Evolutionary conservation across 2,888 invertebrate genomes (phyloP).

Genomic region (Hirtodrosophila duncani): DNA sequence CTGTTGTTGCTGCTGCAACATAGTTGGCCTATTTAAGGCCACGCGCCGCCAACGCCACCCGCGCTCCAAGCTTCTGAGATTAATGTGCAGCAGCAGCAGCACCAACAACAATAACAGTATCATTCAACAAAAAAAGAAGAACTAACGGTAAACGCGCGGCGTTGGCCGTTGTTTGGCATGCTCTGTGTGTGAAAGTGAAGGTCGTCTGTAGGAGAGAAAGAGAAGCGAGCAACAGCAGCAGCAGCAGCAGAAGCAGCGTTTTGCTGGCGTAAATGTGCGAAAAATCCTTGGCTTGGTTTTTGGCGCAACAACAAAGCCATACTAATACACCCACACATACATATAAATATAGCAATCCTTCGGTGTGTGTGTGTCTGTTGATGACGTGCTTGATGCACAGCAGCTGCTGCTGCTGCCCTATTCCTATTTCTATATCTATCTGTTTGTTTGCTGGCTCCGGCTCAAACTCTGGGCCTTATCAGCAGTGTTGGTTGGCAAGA

Average conservation of each 20-base stretch:
- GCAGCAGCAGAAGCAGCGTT: constrained; percentile 30
- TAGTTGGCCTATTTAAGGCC: constrained; percentile 53
- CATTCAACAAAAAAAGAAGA: constrained; percentile 42
- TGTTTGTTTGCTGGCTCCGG: constrained; percentile 10
- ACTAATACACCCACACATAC: constrained; percentile 24
- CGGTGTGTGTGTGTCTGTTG: constrained; percentile 11
- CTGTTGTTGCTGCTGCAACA: constrained; percentile 13
- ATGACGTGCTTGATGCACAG: constrained; percentile 61
- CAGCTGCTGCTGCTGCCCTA: constrained; percentile 16
- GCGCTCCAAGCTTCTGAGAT: constrained; percentile 22
- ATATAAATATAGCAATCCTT: constrained; percentile 12
- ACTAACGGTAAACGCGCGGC: constrained; percentile 25
- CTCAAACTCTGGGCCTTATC: too few species aligned
- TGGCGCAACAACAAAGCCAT: constrained; percentile 64
- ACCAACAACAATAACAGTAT: constrained; percentile 24
- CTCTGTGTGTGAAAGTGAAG: constrained; percentile 56
- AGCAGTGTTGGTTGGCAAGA: constrained; percentile 10
- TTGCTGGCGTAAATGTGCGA: constrained; percentile 59
- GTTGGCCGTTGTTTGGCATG: constrained; percentile 17
- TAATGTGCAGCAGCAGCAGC: constrained; percentile 19
- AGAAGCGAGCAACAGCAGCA: constrained; percentile 35
- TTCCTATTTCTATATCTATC: constrained; percentile 18
- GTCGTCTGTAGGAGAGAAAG: constrained; percentile 67
- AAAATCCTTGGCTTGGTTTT: constrained; percentile 71
- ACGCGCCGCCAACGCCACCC: not conserved